Evolutionary conservation across 2,797 vertebrate species (phyloP).

Genomic region (Gorsachius magnificus): DNA sequence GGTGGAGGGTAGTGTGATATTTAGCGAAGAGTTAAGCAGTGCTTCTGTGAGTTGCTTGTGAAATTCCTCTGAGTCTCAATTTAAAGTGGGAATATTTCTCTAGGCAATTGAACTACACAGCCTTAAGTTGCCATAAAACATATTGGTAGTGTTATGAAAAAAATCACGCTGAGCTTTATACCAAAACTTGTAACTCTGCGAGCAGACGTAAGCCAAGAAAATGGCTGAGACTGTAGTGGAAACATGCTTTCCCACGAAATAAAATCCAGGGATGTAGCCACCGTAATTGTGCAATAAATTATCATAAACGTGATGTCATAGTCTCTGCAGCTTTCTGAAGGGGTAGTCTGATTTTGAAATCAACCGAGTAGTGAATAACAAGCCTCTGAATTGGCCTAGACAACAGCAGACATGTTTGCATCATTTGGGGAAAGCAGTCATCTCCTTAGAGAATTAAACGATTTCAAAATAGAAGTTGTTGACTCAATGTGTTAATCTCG

Average conservation of each 20-base stretch:
- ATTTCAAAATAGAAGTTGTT: constrained; percentile 49
- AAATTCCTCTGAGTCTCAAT: background rate
- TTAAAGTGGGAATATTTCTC: constrained; percentile 6
- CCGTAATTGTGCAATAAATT: constrained; percentile 49
- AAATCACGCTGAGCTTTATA: background rate
- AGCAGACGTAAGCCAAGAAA: background rate
- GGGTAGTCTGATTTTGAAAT: constrained; percentile 58
- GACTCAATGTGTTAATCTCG: constrained; percentile 31
- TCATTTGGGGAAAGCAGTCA: constrained; percentile 15
- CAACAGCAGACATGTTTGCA: constrained; percentile 34
- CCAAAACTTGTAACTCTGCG: background rate
- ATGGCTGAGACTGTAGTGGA: background rate
- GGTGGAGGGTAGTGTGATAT: background rate
- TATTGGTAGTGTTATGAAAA: background rate
- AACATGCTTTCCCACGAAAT: constrained; percentile 37
- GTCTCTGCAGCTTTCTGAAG: constrained; percentile 53
- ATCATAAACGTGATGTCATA: constrained; percentile 52
- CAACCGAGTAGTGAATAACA: constrained; percentile 2
- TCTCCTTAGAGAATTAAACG: constrained; percentile 38
- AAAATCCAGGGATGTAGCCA: constrained; percentile 28
- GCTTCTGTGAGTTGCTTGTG: background rate
- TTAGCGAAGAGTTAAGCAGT: background rate
- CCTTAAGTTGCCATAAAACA: background rate
- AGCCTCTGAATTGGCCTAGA: constrained; percentile 47
- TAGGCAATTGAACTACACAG: background rate